Base-by-base conservation (phyloP, 2,113 vertebrate genomes). In the Gambusia affinis region DNA sequence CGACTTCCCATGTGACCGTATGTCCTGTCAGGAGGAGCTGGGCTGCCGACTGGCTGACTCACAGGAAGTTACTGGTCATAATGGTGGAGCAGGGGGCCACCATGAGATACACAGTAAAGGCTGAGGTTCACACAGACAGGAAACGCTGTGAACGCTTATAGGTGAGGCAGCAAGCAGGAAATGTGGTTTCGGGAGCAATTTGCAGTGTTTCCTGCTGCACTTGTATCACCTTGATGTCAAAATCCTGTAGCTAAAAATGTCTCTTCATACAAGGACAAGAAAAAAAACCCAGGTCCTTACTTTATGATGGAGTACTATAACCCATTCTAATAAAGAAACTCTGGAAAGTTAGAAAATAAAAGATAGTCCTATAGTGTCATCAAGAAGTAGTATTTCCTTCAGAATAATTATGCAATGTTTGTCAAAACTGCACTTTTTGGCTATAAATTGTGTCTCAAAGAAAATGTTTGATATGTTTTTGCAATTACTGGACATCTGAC, bases 31-130 rank as follows among this genome's bases (percentile, higher is more conserved):
- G 69, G 75, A 35, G 64, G 80, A 83, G 61, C 64, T 75, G 79
- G 76, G 72, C 76, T 76, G 77, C 77, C 86, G 76, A 76, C 70
- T 72, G 74, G 72, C 66, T 87, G 86, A 90, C 85, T 87, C 78
- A 87, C 73, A 89, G 73, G 83, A 89, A 88, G 76, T 76, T 72
- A 69, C 14, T 85, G 85, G 81, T 85, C 75, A 84, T 65, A 61
- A 57, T 57, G 24, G 14, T 17, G 35, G 35, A 61, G 37, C 63
- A 72, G 73, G 42, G 73, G 60, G 33, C 27, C 61, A 60, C 35
- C n/a, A 22, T 31, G 64, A 69, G 28, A 39, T n/a, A 71, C n/a
- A 30, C 33, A 15, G 27, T 27, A n/a, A 67, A 24, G n/a, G 72
- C 35, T 19, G 60, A 47, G 54, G 57, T 75, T 24, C 29, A 57